A percentile compares a stretch with the other conserved stretches of the same genome.
Conservation (phyloP, 2,113 vertebrate species). For the Dipodomys ordii region DNA sequence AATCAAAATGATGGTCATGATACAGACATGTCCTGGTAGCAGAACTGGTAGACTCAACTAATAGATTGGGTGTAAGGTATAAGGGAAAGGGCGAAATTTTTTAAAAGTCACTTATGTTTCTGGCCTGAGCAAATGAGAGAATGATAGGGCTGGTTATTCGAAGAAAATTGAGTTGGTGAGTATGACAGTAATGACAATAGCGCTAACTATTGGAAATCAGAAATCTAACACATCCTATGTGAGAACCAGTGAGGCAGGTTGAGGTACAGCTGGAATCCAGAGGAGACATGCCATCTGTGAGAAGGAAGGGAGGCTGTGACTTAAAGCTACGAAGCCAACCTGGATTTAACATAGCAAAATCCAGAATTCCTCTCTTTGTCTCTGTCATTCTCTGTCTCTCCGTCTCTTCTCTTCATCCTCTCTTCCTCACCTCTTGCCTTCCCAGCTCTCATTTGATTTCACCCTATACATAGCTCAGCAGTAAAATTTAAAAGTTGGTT, state of each 20-base stretch:
- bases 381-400: not conserved
- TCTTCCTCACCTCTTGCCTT: not conserved
- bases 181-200: not conserved
- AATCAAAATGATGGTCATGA: not conserved
- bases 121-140: not conserved
- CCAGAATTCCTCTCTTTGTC: not conserved
- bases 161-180: not conserved
- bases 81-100: not conserved
- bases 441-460: not conserved
- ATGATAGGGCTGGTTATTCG: not conserved
- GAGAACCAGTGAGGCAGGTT: not conserved
- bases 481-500: not conserved
- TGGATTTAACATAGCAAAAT: no score
- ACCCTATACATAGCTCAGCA: not conserved
- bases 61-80: not conserved
- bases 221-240: not conserved
- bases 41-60: not conserved
- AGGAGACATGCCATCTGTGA: not conserved
- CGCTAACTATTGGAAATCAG: not conserved
- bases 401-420: not conserved
- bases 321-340: not conserved
- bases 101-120: not conserved
- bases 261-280: not conserved
- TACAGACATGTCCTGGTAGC: not conserved
- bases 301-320: not conserved